Evolutionary conservation across 1,140 invertebrate species (phyloP).

Genomic region (Monochamus saltuarius): DNA sequence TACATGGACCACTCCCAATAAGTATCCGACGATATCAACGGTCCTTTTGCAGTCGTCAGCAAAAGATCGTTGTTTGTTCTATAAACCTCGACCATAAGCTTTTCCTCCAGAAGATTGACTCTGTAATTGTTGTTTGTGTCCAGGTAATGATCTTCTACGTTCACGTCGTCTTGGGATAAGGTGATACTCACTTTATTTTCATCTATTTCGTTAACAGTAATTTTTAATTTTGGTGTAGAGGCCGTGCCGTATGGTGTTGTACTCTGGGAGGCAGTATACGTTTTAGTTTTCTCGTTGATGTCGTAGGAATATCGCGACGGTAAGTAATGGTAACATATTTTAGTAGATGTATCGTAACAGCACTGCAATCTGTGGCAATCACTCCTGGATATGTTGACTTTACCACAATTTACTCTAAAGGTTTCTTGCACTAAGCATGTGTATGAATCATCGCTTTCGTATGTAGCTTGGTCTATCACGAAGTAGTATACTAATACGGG

Average conservation of each 20-base stretch:
- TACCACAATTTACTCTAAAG: slow-evolving; percentile 41
- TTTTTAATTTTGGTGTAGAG: not conserved
- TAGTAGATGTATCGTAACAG: slow-evolving; percentile 37
- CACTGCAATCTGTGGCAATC: slow-evolving; percentile 35
- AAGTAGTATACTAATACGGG: slow-evolving; percentile 28
- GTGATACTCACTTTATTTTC: slow-evolving; percentile 21
- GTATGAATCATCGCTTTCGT: slow-evolving; percentile 5
- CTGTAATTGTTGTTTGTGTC: slow-evolving; percentile 2
- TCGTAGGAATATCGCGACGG: slow-evolving; percentile 40
- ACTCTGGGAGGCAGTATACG: slow-evolving; percentile 1
- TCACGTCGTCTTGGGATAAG: not conserved
- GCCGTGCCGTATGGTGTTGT: slow-evolving; percentile 17
- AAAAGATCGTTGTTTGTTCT: slow-evolving; percentile 34
- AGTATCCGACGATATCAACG: slow-evolving; percentile 50
- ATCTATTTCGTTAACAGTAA: slow-evolving; percentile 18
- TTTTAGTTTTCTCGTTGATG: not conserved
- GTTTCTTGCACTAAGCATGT: slow-evolving; percentile 32
- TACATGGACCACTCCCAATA: slow-evolving; percentile 54
- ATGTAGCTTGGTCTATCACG: slow-evolving; percentile 20
- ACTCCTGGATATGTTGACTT: slow-evolving; percentile 21
- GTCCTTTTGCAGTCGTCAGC: slow-evolving; percentile 49
- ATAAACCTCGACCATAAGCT: slow-evolving; percentile 22
- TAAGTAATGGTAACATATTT: slow-evolving; percentile 40
- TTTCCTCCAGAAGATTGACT: slow-evolving; percentile 1
- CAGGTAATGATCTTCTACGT: not conserved